Percentiles rank a stretch among this genome's conserved stretches.
Conservation (phyloP, 2,797 vertebrate genomes). For the Lepus oiostolus region DNA sequence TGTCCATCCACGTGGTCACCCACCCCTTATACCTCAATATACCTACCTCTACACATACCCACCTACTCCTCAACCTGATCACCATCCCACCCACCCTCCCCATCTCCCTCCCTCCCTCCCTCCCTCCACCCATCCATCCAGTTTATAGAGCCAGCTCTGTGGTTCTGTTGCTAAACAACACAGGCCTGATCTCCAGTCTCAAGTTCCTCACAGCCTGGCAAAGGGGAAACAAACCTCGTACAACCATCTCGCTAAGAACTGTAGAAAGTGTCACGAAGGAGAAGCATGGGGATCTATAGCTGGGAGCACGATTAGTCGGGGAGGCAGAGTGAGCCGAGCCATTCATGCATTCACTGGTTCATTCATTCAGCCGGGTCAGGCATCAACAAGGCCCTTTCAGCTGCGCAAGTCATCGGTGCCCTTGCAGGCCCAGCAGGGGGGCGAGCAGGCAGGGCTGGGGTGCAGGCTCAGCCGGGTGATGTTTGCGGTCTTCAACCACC, state of each 20-base stretch:
- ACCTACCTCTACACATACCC: background rate
- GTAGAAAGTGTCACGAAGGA: background rate
- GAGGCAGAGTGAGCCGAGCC: background rate
- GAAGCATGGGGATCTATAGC: background rate
- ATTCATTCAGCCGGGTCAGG: background rate
- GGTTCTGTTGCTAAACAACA: slow-evolving; percentile 17
- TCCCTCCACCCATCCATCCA: too few species aligned
- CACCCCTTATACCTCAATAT: background rate
- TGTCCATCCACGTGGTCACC: too few species aligned
- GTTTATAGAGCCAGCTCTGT: background rate
- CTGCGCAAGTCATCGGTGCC: background rate
- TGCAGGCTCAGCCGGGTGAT: background rate
- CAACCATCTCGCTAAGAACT: background rate
- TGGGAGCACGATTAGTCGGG: background rate
- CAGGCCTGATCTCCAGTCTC: background rate
- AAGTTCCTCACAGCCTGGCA: background rate
- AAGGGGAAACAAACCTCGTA: background rate
- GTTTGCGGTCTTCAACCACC: background rate
- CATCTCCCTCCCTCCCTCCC: background rate
- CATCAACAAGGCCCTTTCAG: background rate
- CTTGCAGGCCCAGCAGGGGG: background rate
- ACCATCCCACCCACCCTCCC: background rate
- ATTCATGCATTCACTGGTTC: background rate
- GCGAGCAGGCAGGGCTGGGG: background rate
- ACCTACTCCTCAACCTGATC: background rate